Evolutionary conservation across 1,140 invertebrate genomes (phyloP), one percentile per base, ranked within the genome.

Genomic region (Zaprionus inermis): DNA sequence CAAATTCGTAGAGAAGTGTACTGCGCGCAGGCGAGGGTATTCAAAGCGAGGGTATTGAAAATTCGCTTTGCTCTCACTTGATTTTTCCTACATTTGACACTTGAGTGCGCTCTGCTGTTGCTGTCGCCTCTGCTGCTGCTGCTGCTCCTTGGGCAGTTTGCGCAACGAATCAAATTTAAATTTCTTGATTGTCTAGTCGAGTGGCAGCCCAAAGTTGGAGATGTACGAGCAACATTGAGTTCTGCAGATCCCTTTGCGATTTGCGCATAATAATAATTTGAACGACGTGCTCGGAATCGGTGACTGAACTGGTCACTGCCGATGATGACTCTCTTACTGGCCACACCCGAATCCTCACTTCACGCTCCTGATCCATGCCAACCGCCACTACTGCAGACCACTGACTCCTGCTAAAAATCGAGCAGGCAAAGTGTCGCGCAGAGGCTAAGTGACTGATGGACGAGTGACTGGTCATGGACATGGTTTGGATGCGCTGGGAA

Each of bases 181-280:
- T 89, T 89, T 89, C 85, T 89, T 90, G 84, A 89, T 89, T 89
- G 84, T 89, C 84, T 80, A 76, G 77, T 89, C 80, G 81, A 89
- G 84, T 89, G 84, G 84, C 84, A 80, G 84, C 61, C 80, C 69
- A 76, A 79, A 69, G 52, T 73, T 64, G 76, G 65, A 64, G 75
- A 75, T 78, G 71, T 74, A 72, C 76, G 75, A 55, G 72, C 49
- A 28, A 67, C 68, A 76, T 59, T 55, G 61, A 66, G 58, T 72
- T 76, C 61, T 72, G 51, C 69, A 84, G 84, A 89, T 89, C 84
- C 84, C 88, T 89, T 89, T 89, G 86, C 86, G 81, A 90, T 82
- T 90, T 90, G 81, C 86, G 86, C 86, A 90, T 90, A 90, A 90
- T 90, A 90, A 90, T 90, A 90, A 90, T 90, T 90, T 90, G 86